Base-by-base conservation (phyloP, 1,140 invertebrate genomes). In the Achatina immaculata region DNA sequence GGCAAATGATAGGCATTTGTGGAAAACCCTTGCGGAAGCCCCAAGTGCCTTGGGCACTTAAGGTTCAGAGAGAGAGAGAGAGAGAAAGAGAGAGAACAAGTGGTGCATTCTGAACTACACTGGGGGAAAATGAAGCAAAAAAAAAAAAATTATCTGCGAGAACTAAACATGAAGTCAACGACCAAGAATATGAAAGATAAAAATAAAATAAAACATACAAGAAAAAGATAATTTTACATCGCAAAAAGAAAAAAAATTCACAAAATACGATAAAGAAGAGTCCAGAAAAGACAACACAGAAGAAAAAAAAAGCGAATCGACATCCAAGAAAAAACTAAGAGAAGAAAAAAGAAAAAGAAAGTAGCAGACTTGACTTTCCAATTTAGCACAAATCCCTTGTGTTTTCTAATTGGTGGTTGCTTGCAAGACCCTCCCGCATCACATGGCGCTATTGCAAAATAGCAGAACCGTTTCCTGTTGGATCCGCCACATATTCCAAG, bases 301-400 rank as follows among this genome's bases (percentile, higher is more conserved):
- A 48, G 45, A 48, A 48, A 19, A 48, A 48, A 19, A 48, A 48
- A 55, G n/a, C 24, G 24, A 65, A 65, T 9, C 24, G 62, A 28
- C 24, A 28, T 9, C n/a, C 11, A 7, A 65, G 62, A 24, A 7
- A 65, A 65, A 65, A 34, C 7, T 65, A 9, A 24, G 62, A 65
- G n/a, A 34, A 7, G 31, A 9, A 24, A 36, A 40, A 68, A 40
- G 31, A 28, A 43, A 48, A 51, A 48, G n/a, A n/a, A 1, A 14
- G 71, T 48, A 48, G 28, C 71, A 73, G 71, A 51, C 71, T 73
- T 73, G 71, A 73, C 71, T 73, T 73, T 73, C 42, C 71, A 73
- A 73, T 73, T 73, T 73, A 73, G 45, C 71, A n/a, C 40, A 34
- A 73, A 31, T 73, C 71, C 43, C 71, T 48, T 9, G 43, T 51